Conservation (phyloP, 30 jellyfish, hydroid and myxozoan species). For the Euphysa ruthae region DNA sequence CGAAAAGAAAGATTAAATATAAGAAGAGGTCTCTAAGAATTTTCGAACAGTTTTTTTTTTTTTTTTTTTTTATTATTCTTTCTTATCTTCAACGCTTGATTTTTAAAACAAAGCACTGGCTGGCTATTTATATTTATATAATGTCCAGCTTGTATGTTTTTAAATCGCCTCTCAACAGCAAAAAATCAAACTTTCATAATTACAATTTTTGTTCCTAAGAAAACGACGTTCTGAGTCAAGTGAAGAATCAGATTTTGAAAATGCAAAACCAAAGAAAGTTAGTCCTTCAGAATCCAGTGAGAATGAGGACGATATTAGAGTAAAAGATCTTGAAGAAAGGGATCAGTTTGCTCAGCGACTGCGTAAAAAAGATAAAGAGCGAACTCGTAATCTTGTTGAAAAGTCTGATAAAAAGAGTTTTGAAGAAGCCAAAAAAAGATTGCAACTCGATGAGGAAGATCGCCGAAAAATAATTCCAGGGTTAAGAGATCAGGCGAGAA, state of each 20-base stretch:
- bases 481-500: slow-evolving; percentile 86
- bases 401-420: slow-evolving; percentile 52
- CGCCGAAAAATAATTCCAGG: slow-evolving; percentile 48
- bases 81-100: no score
- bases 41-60: no score
- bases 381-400: slow-evolving; percentile 76
- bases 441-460: slow-evolving; percentile 73
- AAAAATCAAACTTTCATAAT: no score
- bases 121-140: no score
- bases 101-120: no score
- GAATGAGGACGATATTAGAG: slow-evolving; percentile 61
- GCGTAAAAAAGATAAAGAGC: slow-evolving; percentile 68
- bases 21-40: no score
- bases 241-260: slow-evolving; percentile 7
- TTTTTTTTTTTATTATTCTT: no score
- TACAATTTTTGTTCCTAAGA: no score
- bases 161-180: no score
- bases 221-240: slow-evolving; percentile 27
- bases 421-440: slow-evolving; percentile 52
- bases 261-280: not conserved
- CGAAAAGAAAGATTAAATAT: no score
- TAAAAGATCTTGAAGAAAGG: slow-evolving; percentile 69
- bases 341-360: slow-evolving; percentile 89
- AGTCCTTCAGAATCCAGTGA: slow-evolving; percentile 2
- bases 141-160: no score